Conservation (phyloP, 1,140 invertebrate genomes). For the Nautilus pompilius region DNA sequence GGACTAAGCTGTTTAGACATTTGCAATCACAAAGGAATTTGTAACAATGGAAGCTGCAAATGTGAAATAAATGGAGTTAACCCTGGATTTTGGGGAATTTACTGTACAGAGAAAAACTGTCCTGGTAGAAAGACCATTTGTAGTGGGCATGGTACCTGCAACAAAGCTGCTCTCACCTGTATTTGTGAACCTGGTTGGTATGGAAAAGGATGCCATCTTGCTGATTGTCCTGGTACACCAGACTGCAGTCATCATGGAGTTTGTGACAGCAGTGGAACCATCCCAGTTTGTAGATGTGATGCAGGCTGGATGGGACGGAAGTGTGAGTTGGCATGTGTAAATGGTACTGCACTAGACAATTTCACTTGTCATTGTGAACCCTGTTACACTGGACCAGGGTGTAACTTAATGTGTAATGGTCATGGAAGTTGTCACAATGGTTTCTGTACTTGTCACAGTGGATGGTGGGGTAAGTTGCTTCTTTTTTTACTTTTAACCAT, state of each 20-base stretch:
- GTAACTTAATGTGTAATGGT: constrained; percentile 21
- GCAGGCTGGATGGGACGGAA: constrained; percentile 31
- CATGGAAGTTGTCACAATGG: constrained; percentile 17
- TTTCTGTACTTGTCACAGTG: constrained; percentile 20
- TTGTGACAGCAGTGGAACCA: constrained; percentile 21
- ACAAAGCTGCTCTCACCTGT: constrained; percentile 12
- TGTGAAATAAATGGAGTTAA: constrained; percentile 17
- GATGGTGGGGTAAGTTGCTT: constrained; percentile 31
- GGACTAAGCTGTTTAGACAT: constrained; percentile 13
- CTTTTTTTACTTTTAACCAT: background rate
- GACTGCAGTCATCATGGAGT: constrained; percentile 23
- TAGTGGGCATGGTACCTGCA: constrained; percentile 17
- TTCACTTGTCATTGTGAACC: constrained; percentile 24
- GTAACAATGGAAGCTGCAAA: constrained; percentile 16
- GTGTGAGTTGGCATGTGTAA: constrained; percentile 31
- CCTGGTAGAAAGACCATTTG: constrained; percentile 8
- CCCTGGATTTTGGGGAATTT: constrained; percentile 14
- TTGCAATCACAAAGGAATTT: constrained; percentile 11
- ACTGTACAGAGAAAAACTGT: constrained; percentile 16
- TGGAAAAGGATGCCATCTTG: constrained; percentile 17
- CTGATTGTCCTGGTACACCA: constrained; percentile 22
- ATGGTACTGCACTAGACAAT: constrained; percentile 26
- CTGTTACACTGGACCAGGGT: constrained; percentile 26
- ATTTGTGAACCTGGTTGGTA: constrained; percentile 19
- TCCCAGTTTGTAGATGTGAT: constrained; percentile 32